These are phyloP conservation scores for Olivierus martensii DNA, from an alignment of 1,140 invertebrate species.

Conservation along the genomic window DNA sequence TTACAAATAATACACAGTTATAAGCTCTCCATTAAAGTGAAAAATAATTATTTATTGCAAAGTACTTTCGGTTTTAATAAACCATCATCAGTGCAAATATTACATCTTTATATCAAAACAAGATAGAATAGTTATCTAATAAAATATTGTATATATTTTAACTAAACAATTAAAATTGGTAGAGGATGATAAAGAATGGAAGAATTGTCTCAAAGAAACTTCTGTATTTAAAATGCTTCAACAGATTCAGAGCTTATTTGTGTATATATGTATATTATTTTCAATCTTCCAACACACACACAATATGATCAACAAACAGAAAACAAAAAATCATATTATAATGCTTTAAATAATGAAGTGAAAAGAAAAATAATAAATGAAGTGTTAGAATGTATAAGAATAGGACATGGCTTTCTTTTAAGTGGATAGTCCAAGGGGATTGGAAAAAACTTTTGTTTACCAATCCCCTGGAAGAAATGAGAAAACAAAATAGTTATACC, in stretches of 20 bases:
- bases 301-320: background rate
- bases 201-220: background rate
- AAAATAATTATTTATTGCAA: no score
- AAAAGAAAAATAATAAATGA: no score
- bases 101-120: no score
- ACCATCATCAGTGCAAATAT: no score
- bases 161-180: background rate
- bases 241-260: background rate
- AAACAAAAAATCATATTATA: background rate
- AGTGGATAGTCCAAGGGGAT: background rate
- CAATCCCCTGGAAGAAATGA: background rate
- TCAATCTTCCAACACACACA: background rate
- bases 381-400: no score
- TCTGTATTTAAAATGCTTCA: background rate
- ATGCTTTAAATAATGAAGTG: background rate
- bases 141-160: no score
- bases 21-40: no score
- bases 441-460: background rate
- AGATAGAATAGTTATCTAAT: no score
- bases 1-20: no score
- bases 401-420: background rate
- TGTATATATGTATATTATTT: background rate
- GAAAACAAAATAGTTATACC: background rate
- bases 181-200: no score
- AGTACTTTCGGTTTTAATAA: no score